These are phyloP conservation scores for Ailuropoda melanoleuca DNA, from an alignment of 2,113 vertebrate species.

Conservation along the genomic window DNA sequence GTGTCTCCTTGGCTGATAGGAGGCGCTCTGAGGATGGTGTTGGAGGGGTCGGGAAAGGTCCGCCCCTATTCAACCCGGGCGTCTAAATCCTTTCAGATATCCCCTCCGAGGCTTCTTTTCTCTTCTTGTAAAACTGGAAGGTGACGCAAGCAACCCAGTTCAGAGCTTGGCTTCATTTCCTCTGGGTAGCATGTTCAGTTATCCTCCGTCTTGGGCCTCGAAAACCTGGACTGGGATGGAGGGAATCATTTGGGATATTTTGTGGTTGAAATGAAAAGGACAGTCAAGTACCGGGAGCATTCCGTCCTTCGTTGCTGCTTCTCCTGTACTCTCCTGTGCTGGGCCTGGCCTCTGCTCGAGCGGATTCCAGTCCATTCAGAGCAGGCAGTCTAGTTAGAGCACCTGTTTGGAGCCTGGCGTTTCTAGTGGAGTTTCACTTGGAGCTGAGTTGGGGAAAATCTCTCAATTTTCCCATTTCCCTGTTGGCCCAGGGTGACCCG, in stretches of 20 bases:
- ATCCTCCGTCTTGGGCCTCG: not conserved
- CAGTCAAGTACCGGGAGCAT: not conserved
- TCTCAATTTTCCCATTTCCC: not conserved
- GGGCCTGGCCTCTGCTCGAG: not conserved
- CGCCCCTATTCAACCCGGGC: not conserved
- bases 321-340: not conserved
- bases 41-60: slow-evolving; percentile 1
- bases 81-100: not conserved
- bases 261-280: not conserved
- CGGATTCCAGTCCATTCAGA: not conserved
- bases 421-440: not conserved
- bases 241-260: not conserved
- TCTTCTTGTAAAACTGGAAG: slow-evolving; percentile 10
- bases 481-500: not conserved
- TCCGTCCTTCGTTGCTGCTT: not conserved
- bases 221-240: not conserved
- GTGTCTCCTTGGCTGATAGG: slow-evolving; percentile 51
- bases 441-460: not conserved
- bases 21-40: slow-evolving; percentile 66
- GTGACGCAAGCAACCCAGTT: not conserved
- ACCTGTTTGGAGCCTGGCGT: not conserved
- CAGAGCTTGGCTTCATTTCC: slow-evolving; percentile 8
- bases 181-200: not conserved
- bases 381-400: not conserved
- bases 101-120: not conserved